phyloP scores from a whole-genome alignment of 2,888 invertebrate species.

The Apodemia mormo region DNA sequence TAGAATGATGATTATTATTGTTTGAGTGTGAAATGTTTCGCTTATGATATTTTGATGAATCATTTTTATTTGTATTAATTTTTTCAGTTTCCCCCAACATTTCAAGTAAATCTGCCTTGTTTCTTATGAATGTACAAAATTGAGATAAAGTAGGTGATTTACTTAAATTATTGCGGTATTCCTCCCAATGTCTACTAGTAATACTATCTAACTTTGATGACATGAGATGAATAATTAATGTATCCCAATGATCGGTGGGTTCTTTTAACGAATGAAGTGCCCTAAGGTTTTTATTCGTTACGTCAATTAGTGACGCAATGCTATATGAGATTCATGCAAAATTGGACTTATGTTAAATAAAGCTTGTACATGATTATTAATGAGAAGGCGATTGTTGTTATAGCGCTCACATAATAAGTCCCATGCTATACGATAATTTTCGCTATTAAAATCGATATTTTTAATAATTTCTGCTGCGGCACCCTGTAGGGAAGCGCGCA shows the following conservation, averaged over 20 bases:
- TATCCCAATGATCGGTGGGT: slow-evolving; percentile 1
- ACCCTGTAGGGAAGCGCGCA: no score
- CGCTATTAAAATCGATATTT: no score
- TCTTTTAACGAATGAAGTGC: not conserved
- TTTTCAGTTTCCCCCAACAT: not conserved
- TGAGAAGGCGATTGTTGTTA: no score
- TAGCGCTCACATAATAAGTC: no score
- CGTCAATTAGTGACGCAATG: not conserved
- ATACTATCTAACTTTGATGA: not conserved
- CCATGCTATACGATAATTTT: no score
- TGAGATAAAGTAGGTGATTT: slow-evolving; percentile 7
- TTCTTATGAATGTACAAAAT: no score
- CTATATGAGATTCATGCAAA: not conserved
- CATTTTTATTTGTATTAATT: not conserved
- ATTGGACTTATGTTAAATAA: no score
- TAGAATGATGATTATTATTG: slow-evolving; percentile 23
- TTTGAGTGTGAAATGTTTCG: no score
- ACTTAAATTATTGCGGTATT: slow-evolving; percentile 28
- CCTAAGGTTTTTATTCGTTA: no score
- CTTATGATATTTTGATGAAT: not conserved
- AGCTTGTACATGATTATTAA: no score
- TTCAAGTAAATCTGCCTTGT: not conserved
- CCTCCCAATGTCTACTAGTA: slow-evolving; percentile 30
- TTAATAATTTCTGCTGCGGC: no score
- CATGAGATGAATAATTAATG: not conserved